phyloP scores from a whole-genome alignment of 2,113 vertebrate genomes.

The Heloderma charlesbogerti region DNA sequence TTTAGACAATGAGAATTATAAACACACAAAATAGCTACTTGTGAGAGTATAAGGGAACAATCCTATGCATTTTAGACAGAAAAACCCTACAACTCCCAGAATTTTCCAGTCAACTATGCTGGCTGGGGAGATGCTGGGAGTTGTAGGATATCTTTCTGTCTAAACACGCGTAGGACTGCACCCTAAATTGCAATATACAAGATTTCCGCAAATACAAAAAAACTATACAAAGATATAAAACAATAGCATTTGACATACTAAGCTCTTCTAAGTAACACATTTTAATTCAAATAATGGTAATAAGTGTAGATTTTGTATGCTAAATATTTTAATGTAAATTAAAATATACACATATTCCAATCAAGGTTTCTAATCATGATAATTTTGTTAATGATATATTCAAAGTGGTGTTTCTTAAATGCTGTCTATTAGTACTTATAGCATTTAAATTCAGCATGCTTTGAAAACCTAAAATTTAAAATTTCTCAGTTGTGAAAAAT shows the following conservation, averaged over 20 bases:
- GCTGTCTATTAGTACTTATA: neutral
- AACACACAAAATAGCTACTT: neutral
- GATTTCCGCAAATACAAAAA: conserved; percentile 4
- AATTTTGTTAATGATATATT: neutral
- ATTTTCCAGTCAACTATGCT: too few species aligned
- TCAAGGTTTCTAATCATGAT: neutral
- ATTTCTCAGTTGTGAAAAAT: neutral
- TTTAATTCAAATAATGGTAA: neutral
- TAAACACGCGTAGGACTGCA: too few species aligned
- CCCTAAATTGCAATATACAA: conserved; percentile 6
- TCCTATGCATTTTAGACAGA: too few species aligned
- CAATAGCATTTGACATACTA: neutral
- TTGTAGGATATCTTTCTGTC: too few species aligned
- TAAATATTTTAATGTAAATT: neutral
- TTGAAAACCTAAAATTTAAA: neutral
- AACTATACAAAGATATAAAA: neutral
- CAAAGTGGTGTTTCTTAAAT: neutral
- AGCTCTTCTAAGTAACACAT: neutral
- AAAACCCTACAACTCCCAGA: too few species aligned
- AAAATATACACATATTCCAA: neutral
- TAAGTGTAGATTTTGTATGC: neutral
- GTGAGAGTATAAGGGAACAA: neutral
- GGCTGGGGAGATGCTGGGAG: too few species aligned
- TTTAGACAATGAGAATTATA: neutral
- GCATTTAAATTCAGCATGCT: neutral